Evolutionary conservation across 2,113 vertebrate species (phyloP).

Genomic region (Scalopus aquaticus): DNA sequence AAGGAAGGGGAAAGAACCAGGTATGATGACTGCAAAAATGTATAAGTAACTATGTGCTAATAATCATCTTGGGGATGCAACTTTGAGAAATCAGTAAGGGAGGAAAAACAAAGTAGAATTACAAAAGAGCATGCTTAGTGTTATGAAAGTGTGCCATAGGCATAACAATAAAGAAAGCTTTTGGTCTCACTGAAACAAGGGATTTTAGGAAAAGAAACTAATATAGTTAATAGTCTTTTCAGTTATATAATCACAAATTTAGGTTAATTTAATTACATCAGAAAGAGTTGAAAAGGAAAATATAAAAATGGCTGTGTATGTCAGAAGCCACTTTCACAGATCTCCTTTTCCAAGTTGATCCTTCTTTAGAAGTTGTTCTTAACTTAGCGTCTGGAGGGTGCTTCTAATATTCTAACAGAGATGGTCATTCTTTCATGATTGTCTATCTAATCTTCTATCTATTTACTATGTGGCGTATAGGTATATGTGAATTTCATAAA

Average conservation of each 20-base stretch:
- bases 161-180: background rate
- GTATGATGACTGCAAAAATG: background rate
- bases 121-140: background rate
- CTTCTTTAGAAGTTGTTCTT: slow-evolving; percentile 5
- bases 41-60: slow-evolving; percentile 6
- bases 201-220: background rate
- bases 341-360: background rate
- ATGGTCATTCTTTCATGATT: background rate
- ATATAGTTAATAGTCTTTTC: background rate
- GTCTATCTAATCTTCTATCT: background rate
- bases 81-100: background rate
- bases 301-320: background rate
- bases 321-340: background rate
- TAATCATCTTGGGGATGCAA: background rate
- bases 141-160: background rate
- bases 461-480: background rate
- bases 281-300: slow-evolving; percentile 22
- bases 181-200: background rate
- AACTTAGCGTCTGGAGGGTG: slow-evolving; percentile 1
- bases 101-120: background rate
- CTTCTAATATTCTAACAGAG: slow-evolving; percentile 8
- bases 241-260: background rate
- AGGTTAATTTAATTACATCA: background rate
- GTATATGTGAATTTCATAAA: background rate
- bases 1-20: slow-evolving; percentile 32